phyloP scores from a whole-genome alignment of 1,140 invertebrate species.

The Megathymus violae region DNA sequence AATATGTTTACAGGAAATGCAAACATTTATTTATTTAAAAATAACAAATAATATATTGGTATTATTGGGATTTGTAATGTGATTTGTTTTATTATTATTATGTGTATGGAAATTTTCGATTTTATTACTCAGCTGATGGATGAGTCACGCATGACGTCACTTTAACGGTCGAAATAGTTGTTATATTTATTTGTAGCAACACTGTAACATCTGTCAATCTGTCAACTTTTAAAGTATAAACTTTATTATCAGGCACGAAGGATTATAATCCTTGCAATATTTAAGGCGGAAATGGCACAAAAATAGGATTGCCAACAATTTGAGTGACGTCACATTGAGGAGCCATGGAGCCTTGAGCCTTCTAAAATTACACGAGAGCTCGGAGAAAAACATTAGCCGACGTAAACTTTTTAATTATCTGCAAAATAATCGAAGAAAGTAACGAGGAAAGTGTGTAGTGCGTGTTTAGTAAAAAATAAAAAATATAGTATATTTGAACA shows the following conservation, averaged over 20 bases:
- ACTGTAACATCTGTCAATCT: constrained; percentile 47
- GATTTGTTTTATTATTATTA: not conserved
- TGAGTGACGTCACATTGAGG: constrained; percentile 74
- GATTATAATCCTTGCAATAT: constrained; percentile 64
- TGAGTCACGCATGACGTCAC: constrained; percentile 48
- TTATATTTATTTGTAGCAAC: constrained; percentile 52
- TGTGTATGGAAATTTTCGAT: constrained; percentile 2
- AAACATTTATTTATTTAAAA: no score
- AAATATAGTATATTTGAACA: constrained; percentile 41
- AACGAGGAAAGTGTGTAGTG: constrained; percentile 55
- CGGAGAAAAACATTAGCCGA: constrained; percentile 66
- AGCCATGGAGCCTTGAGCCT: constrained; percentile 68
- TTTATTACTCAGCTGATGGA: constrained; percentile 35
- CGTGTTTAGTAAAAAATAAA: constrained; percentile 56
- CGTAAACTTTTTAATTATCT: constrained; percentile 66
- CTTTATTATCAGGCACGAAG: constrained; percentile 61
- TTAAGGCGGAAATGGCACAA: constrained; percentile 73
- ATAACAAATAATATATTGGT: no score
- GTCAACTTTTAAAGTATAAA: constrained; percentile 54
- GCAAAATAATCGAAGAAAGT: constrained; percentile 59
- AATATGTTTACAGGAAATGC: no score
- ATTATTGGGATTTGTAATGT: no score
- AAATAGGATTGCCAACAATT: constrained; percentile 82
- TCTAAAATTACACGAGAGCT: constrained; percentile 79
- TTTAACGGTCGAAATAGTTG: constrained; percentile 25